These are phyloP conservation scores for Pachypanchax playfairii DNA, from an alignment of 2,113 vertebrate genomes.

Conservation along the genomic window DNA sequence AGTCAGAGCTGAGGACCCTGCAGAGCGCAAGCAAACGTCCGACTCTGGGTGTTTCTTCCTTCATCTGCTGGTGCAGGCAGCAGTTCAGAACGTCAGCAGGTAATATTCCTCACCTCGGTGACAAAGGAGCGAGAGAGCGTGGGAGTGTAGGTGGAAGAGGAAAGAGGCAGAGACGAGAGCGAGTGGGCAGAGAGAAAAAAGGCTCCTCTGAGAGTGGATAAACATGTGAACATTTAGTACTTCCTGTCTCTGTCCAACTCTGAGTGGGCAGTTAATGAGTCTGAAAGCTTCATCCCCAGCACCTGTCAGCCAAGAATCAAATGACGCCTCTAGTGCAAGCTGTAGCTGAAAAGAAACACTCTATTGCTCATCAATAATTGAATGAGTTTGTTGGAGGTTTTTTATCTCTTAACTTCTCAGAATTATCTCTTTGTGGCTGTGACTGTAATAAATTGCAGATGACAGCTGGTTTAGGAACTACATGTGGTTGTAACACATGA, in stretches of 20 bases:
- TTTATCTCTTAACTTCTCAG: slow-evolving; percentile 12
- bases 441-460: not conserved
- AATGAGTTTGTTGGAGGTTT: slow-evolving; percentile 21
- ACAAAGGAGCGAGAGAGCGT: slow-evolving; percentile 52
- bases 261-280: slow-evolving; percentile 76
- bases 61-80: slow-evolving; percentile 17
- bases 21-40: slow-evolving; percentile 32
- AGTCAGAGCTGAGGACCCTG: slow-evolving; percentile 30
- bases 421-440: slow-evolving; percentile 1
- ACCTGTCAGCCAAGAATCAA: slow-evolving; percentile 63
- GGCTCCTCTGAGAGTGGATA: slow-evolving; percentile 64
- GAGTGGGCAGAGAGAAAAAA: slow-evolving; percentile 68
- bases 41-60: slow-evolving; percentile 18
- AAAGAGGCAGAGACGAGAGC: slow-evolving; percentile 53
- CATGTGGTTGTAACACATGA: not conserved
- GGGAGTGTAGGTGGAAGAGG: slow-evolving; percentile 62
- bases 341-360: slow-evolving; percentile 41
- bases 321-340: slow-evolving; percentile 43
- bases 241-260: slow-evolving; percentile 53
- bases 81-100: slow-evolving; percentile 35
- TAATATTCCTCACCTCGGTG: slow-evolving; percentile 47
- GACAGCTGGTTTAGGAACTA: not conserved
- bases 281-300: slow-evolving; percentile 66
- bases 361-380: slow-evolving; percentile 57
- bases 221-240: slow-evolving; percentile 70